phyloP scores from a whole-genome alignment of 2,888 invertebrate genomes.

The Trachelus tabidus region DNA sequence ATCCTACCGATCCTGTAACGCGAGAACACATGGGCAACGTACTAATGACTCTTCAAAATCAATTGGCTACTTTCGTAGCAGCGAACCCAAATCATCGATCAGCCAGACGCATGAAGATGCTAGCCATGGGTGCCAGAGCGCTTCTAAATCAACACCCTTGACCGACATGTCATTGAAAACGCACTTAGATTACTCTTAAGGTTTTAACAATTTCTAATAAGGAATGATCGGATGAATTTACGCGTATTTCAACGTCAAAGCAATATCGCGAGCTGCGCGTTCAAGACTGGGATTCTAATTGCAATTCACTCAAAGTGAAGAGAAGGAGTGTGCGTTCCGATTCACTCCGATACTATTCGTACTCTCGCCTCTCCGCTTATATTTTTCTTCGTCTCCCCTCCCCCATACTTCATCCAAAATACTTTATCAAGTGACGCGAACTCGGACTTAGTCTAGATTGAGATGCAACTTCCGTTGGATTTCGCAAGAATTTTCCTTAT shows the following conservation, averaged over 20 bases:
- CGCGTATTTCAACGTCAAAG: constrained; percentile 10
- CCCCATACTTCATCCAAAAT: background rate
- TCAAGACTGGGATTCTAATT: background rate
- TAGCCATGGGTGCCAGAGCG: constrained; percentile 77
- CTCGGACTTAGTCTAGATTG: background rate
- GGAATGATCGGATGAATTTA: constrained; percentile 14
- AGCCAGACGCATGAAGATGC: constrained; percentile 75
- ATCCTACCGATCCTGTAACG: constrained; percentile 80
- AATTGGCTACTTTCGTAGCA: constrained; percentile 77
- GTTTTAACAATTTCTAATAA: constrained; percentile 23
- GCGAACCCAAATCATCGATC: constrained; percentile 76
- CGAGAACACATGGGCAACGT: constrained; percentile 86
- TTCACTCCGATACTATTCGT: background rate
- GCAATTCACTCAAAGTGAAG: background rate
- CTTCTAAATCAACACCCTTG: constrained; percentile 62
- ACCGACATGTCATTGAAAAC: constrained; percentile 16
- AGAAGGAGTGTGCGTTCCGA: background rate
- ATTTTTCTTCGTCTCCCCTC: background rate
- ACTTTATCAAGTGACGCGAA: background rate
- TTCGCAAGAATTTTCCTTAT: background rate
- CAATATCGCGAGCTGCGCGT: constrained; percentile 2
- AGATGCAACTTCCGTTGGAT: background rate
- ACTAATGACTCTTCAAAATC: constrained; percentile 79
- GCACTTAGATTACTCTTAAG: constrained; percentile 16
- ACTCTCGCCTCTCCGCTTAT: background rate